These are phyloP conservation scores for Poecilia gillii DNA, from an alignment of 2,797 vertebrate species.

Conservation along the genomic window DNA sequence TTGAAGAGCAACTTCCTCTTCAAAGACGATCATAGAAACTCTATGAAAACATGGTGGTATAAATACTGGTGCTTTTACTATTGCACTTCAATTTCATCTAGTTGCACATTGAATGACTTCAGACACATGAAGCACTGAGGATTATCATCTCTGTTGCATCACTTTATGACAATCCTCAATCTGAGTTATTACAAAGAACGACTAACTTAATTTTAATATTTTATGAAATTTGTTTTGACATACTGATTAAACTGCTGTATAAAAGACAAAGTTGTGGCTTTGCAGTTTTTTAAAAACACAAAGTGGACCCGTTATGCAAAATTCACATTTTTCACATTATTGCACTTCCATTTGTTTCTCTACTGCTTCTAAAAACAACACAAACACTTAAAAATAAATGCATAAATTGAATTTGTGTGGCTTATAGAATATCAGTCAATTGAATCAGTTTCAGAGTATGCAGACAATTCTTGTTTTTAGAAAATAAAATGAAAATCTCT, in stretches of 20 bases:
- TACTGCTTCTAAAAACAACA: too few species aligned
- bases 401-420: background rate
- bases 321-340: too few species aligned
- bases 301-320: too few species aligned
- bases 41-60: slow-evolving; percentile 1
- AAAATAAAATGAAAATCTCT: background rate
- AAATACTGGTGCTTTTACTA: slow-evolving; percentile 55
- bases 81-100: slow-evolving; percentile 8
- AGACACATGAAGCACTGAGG: background rate
- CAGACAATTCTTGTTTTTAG: background rate
- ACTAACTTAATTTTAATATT: slow-evolving; percentile 17
- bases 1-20: slow-evolving; percentile 3
- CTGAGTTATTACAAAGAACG: slow-evolving; percentile 2
- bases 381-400: background rate
- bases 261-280: background rate
- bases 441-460: background rate
- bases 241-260: slow-evolving; percentile 8
- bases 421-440: background rate
- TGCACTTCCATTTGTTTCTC: too few species aligned
- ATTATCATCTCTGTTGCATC: slow-evolving; percentile 4
- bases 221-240: slow-evolving; percentile 18
- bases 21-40: background rate
- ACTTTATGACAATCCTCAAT: slow-evolving; percentile 26
- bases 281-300: background rate
- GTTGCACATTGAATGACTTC: slow-evolving; percentile 17